Base-by-base conservation (phyloP, 2,888 invertebrate genomes). In the Agrotis exclamationis region DNA sequence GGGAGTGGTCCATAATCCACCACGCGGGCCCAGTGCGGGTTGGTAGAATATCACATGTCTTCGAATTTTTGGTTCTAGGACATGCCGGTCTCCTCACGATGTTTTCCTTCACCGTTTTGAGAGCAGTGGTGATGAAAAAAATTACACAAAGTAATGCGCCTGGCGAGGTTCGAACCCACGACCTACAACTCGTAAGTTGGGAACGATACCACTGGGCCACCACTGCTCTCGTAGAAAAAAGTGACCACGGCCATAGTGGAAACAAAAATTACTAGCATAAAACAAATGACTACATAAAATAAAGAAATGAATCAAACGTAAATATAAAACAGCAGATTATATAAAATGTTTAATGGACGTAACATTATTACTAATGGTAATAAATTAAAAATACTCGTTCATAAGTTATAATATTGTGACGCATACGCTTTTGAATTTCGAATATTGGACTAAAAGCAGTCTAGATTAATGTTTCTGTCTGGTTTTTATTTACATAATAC, bases 381-480 rank as follows among this genome's bases (percentile, higher is more conserved):
- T 45, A 50, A 50, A 56, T 72, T 45, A 45, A 45, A 50, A 75
- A 20, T 1, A 72, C 33, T 33, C 18, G 20, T 57, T 39, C 18
- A 7, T 39, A 54, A 39, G 45, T 47, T 53, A 47, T 33, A 6
- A 11, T 1, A 28, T 53, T 47, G 63, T 33, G 48, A 66, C 5
- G 22, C 48, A 48, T 20, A 48, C 44, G 1, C 7, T 18, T 13
- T 16, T 14, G 18, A 56, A 45, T 56, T 24, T 39, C 39, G 39
- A 39, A 45, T 2, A 28, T 44, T 20, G 11, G 11, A 44, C 4
- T 54, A 54, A 45, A 74, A 65, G 44, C n/a, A 2, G 3, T 39
- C 56, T 74, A 50, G 67, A 67, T 57, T 56, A 5, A 28, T 74
- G 14, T 24, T 16, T 16, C 24, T 16, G n/a, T 22, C 54, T 66